phyloP scores from a whole-genome alignment of 2,113 vertebrate species.

The Ariopsis seemanni region DNA sequence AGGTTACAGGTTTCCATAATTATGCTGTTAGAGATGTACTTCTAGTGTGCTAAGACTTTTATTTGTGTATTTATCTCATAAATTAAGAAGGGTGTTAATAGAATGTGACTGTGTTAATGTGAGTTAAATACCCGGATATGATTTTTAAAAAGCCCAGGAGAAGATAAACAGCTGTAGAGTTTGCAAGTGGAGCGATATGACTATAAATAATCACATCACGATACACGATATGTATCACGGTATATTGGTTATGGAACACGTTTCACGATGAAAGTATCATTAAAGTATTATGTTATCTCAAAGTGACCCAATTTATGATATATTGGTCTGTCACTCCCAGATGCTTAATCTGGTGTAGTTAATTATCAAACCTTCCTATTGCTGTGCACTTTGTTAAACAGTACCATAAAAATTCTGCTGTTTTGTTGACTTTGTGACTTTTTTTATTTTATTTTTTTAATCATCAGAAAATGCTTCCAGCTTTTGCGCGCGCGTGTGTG shows the following conservation, averaged over 20 bases:
- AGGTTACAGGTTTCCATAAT: rapidly evolving
- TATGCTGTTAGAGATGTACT: not conserved
- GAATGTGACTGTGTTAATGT: not conserved
- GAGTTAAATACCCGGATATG: not conserved
- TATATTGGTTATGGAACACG: not conserved
- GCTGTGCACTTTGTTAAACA: not conserved
- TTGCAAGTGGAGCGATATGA: not conserved
- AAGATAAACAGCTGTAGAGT: not conserved
- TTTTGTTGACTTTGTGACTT: not conserved
- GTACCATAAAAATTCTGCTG: not conserved
- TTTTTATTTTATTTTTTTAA: too few species aligned
- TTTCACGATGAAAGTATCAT: not conserved
- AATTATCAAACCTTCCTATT: not conserved
- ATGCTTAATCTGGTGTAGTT: too few species aligned
- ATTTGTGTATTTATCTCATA: not conserved
- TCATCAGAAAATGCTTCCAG: not conserved
- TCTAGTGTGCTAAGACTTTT: not conserved
- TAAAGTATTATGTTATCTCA: not conserved
- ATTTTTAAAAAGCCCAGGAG: not conserved
- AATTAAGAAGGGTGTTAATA: not conserved
- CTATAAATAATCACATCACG: not conserved
- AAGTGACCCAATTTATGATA: not conserved
- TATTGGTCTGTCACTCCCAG: too few species aligned
- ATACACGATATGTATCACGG: not conserved
- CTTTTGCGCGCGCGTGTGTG: too few species aligned